Evolutionary conservation across 2,797 vertebrate genomes (phyloP), one percentile per base, ranked within the genome.

Genomic region (Hafferia zeledoni): DNA sequence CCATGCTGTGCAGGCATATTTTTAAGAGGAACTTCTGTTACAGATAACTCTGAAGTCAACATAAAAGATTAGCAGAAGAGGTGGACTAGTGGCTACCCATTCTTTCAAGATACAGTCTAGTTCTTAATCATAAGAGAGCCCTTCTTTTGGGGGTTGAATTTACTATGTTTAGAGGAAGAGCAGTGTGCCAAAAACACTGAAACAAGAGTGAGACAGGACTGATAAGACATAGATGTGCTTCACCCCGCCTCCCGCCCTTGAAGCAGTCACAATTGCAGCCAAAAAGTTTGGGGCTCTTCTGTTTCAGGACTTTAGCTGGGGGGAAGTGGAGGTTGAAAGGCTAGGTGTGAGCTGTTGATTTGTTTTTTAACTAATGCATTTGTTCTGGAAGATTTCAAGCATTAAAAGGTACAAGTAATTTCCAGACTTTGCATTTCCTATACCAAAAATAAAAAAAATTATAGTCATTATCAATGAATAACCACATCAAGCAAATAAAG

Each of bases 201-300:
- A 33, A 69, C 5, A 53, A 83, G n/a, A 70, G 39, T 10, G 14
- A 59, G 56, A 39, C 25, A 46, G 0, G 2, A 77, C 17, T 72
- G 7, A 18, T 37, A 65, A 20, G 43, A 55, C 20, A 70, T 0
- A 37, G 23, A 41, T 17, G 10, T 25, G 15, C 6, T 25, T 68
- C 37, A 44, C 6, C 5, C 10, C 5, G 1, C 9, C 11, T 16
- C 2, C 16, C 2, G 5, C 12, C 9, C 31, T 72, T 49, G 25
- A 46, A 69, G 52, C 7, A 37, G 19, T 37, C 31, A 49, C 12
- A 76, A 68, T 13, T 79, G 6, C 33, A 53, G 31, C 56, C 8
- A 77, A 41, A 88, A 80, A 3, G 6, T 57, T 63, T 65, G 7
- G 10, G 37, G 5, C 2, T 43, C 8, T 55, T 49, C 31, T 55